These are phyloP conservation scores for Formica aserva DNA, from an alignment of 2,888 invertebrate genomes.

Conservation along the genomic window DNA sequence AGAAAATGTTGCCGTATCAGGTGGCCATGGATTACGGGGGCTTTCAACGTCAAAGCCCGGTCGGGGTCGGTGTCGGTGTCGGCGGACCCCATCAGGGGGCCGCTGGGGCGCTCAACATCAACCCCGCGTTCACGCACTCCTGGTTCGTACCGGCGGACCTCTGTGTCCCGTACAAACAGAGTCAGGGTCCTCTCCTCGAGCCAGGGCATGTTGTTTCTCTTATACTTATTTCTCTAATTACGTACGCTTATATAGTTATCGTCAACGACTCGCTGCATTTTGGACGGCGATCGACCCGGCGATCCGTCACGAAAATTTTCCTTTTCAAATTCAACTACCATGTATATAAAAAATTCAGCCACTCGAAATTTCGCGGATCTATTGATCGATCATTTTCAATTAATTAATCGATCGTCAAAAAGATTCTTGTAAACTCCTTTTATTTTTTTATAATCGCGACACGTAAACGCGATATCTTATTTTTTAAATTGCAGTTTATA, in stretches of 20 bases:
- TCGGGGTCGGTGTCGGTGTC: conserved; percentile 84
- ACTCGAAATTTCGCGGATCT: not conserved
- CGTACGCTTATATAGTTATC: conserved; percentile 47
- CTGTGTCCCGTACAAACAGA: conserved; percentile 95
- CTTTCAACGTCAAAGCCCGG: conserved; percentile 87
- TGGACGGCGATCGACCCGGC: conserved; percentile 36
- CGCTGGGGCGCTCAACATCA: conserved; percentile 90
- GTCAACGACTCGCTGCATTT: not conserved
- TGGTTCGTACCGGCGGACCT: conserved; percentile 98
- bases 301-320: not conserved
- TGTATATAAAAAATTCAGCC: not conserved
- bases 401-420: not conserved
- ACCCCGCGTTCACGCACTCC: conserved; percentile 96
- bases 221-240: conserved; percentile 82
- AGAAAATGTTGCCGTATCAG: conserved; percentile 93
- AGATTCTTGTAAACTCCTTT: not conserved
- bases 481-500: not conserved
- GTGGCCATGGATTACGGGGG: conserved; percentile 92
- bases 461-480: not conserved
- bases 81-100: conserved; percentile 93
- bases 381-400: not conserved
- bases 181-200: conserved; percentile 94
- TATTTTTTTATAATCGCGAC: not conserved
- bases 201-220: conserved; percentile 94
- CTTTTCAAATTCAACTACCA: too few relatives aligned